Percentiles rank a stretch among this genome's conserved stretches.
Evolutionary conservation across 2,113 vertebrate species (phyloP).

Genomic region (Toxostoma redivivum): DNA sequence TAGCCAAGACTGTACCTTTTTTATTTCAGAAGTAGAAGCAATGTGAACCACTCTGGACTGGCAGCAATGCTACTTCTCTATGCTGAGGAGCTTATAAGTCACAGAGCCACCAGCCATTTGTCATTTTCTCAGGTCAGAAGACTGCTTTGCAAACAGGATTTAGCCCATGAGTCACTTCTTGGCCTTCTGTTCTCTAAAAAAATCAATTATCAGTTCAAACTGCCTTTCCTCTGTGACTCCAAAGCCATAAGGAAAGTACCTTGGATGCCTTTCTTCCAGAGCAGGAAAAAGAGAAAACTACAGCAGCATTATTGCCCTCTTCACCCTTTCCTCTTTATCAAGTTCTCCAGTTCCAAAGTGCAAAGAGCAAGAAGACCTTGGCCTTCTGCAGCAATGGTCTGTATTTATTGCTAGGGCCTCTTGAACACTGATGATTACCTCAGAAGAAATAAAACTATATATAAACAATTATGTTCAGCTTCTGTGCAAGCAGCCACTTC

Average conservation of each 20-base stretch:
- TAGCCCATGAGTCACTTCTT: slow-evolving; percentile 16
- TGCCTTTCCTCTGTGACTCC: background rate
- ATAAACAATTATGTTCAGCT: background rate
- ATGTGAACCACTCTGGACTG: background rate
- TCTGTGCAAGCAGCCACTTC: background rate
- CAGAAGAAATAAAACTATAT: background rate
- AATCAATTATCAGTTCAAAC: background rate
- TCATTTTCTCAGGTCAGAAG: background rate
- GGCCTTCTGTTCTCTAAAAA: background rate
- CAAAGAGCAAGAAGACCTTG: background rate
- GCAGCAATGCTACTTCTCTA: background rate
- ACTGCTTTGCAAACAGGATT: background rate
- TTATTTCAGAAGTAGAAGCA: background rate
- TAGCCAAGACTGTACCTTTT: background rate
- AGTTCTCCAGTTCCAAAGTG: background rate
- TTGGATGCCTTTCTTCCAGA: background rate
- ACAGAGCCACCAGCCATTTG: background rate
- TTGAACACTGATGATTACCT: background rate
- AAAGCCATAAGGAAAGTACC: background rate
- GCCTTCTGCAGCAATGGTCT: background rate
- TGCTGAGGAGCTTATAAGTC: background rate
- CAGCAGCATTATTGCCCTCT: background rate
- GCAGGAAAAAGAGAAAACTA: background rate
- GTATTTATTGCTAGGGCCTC: background rate
- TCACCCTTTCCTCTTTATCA: background rate